Evolutionary conservation across 2,888 invertebrate genomes (phyloP).

Genomic region (Agriopis leucophaearia): DNA sequence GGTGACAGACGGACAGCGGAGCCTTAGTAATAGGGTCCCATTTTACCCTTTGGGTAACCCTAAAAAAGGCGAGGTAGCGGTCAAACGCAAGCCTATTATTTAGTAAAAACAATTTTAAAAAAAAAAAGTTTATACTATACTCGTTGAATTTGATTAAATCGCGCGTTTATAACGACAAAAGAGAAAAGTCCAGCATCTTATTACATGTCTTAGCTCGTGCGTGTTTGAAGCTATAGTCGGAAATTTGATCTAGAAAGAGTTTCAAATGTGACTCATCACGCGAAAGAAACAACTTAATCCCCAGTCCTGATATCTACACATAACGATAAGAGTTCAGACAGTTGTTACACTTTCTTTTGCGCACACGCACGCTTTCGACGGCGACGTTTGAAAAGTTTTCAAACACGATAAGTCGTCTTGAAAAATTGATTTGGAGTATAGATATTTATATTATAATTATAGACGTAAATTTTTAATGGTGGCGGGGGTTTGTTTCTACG

Average conservation of each 20-base stretch:
- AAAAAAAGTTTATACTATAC: too few relatives aligned
- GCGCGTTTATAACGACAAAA: background rate
- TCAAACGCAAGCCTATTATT: too few relatives aligned
- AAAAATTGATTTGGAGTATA: constrained; percentile 28
- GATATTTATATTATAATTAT: too few relatives aligned
- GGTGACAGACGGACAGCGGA: too few relatives aligned
- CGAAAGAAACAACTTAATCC: constrained; percentile 34
- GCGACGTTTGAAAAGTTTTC: constrained; percentile 40
- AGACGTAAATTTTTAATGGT: too few relatives aligned
- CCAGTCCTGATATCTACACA: constrained; percentile 34
- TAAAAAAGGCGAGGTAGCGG: too few relatives aligned
- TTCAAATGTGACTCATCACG: constrained; percentile 22
- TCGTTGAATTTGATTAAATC: too few relatives aligned
- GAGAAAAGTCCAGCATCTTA: background rate
- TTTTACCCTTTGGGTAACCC: too few relatives aligned
- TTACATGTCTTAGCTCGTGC: constrained; percentile 1
- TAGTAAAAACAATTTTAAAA: too few relatives aligned
- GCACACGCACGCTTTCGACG: constrained; percentile 36
- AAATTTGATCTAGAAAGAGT: constrained; percentile 19
- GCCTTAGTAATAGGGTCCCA: too few relatives aligned
- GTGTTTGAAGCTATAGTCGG: constrained; percentile 1
- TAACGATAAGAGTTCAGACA: constrained; percentile 33
- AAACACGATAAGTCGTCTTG: constrained; percentile 33
- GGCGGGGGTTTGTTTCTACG: too few relatives aligned
- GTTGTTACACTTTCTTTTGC: constrained; percentile 39